phyloP scores from a whole-genome alignment of 2,888 invertebrate species.

The Spilarctia lutea region DNA sequence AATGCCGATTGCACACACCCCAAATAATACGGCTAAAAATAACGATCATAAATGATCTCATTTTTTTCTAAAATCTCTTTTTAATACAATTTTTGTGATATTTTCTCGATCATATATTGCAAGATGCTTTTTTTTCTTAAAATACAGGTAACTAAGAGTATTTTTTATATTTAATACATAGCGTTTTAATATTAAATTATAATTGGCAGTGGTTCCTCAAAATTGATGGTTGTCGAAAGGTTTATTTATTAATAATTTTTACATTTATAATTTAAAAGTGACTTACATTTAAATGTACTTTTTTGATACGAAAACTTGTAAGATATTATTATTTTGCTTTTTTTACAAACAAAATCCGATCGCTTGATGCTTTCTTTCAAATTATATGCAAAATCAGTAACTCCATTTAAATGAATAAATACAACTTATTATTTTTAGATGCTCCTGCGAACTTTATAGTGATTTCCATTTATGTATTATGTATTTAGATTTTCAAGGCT shows the following conservation, averaged over 20 bases:
- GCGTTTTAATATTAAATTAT: slow-evolving; percentile 44
- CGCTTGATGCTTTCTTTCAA: background rate
- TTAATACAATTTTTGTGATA: background rate
- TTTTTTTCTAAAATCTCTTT: background rate
- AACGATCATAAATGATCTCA: background rate
- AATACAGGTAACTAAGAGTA: slow-evolving; percentile 72
- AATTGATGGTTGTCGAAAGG: slow-evolving; percentile 25
- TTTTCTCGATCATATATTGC: slow-evolving; percentile 30
- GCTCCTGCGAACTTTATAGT: background rate
- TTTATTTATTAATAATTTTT: slow-evolving; percentile 20
- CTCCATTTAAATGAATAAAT: background rate
- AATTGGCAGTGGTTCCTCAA: slow-evolving; percentile 65
- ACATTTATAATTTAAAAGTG: slow-evolving; percentile 41
- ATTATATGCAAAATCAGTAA: background rate
- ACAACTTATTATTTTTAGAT: background rate
- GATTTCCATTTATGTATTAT: background rate
- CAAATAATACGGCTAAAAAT: background rate
- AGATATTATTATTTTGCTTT: slow-evolving; percentile 42
- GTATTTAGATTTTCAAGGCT: background rate
- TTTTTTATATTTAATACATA: slow-evolving; percentile 44
- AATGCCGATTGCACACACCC: background rate
- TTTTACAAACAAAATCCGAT: slow-evolving; percentile 16
- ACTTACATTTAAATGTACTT: slow-evolving; percentile 45
- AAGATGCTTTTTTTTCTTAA: slow-evolving; percentile 39
- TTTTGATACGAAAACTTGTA: slow-evolving; percentile 67